A percentile compares a stretch with the other conserved stretches of the same genome.
These are phyloP conservation scores for Luffia ferchaultella DNA, from an alignment of 2,888 invertebrate genomes.

Conservation along the genomic window DNA sequence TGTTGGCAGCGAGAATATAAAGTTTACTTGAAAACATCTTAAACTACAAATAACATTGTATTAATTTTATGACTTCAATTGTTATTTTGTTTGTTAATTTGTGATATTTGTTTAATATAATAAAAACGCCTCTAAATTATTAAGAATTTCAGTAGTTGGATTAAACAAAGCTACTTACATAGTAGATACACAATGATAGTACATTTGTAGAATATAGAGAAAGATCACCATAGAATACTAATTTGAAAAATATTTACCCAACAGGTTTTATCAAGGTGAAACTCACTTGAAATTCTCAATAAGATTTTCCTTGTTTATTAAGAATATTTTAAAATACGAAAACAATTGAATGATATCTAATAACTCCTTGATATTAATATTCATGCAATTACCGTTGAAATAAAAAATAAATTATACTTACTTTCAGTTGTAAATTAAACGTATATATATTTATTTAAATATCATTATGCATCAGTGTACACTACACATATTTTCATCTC, in stretches of 20 bases:
- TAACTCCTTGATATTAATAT: background rate
- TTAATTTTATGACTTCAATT: background rate
- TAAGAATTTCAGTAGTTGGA: background rate
- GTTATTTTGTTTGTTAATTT: background rate
- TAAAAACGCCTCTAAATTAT: background rate
- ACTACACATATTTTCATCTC: too few relatives aligned
- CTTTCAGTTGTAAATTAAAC: background rate
- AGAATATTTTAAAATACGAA: background rate
- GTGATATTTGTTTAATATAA: background rate
- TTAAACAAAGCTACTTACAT: background rate
- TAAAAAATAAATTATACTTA: background rate
- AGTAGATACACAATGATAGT: background rate
- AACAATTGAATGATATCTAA: background rate
- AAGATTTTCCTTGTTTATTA: too few relatives aligned
- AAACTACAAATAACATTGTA: too few relatives aligned
- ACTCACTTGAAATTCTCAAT: too few relatives aligned
- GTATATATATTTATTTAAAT: background rate
- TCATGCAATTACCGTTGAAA: background rate
- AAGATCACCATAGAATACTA: background rate
- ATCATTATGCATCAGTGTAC: too few relatives aligned
- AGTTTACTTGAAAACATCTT: too few relatives aligned
- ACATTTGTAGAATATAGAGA: background rate
- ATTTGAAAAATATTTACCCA: background rate
- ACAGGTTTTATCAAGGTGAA: background rate
- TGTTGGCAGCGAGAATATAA: too few relatives aligned